A percentile compares a stretch with the other conserved stretches of the same genome.
Evolutionary conservation across 64 coral and sea anemone species (phyloP).

Genomic region (Stichodactyla mertensii): DNA sequence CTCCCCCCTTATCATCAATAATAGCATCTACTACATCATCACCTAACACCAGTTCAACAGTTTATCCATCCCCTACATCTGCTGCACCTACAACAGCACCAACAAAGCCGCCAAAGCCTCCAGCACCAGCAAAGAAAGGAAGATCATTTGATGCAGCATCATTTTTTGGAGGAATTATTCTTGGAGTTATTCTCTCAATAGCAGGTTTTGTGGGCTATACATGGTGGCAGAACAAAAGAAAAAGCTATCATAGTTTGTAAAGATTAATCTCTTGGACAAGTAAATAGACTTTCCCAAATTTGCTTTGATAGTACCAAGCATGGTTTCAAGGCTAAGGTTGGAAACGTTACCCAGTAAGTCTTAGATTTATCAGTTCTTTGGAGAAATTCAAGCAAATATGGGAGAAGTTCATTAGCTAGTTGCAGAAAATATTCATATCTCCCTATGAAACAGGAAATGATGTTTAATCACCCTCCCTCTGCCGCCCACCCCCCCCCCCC

Average conservation of each 20-base stretch:
- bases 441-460: no score
- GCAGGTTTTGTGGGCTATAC: slow-evolving; percentile 3
- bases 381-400: no score
- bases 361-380: no score
- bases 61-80: neutral
- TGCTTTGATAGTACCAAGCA: no score
- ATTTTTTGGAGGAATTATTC: slow-evolving; percentile 35
- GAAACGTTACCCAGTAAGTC: no score
- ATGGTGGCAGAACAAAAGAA: slow-evolving; percentile 23
- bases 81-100: neutral
- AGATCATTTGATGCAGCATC: slow-evolving; percentile 14
- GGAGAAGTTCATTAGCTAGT: no score
- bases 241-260: slow-evolving; percentile 26
- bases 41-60: neutral
- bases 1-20: no score
- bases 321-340: no score
- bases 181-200: neutral
- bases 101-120: neutral
- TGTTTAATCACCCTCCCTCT: no score
- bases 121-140: neutral
- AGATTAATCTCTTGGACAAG: neutral
- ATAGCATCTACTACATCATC: neutral
- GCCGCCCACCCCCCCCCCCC: no score
- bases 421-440: no score
- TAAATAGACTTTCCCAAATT: no score